phyloP scores from a whole-genome alignment of 2,797 vertebrate genomes.

The Thamnophis elegans region DNA sequence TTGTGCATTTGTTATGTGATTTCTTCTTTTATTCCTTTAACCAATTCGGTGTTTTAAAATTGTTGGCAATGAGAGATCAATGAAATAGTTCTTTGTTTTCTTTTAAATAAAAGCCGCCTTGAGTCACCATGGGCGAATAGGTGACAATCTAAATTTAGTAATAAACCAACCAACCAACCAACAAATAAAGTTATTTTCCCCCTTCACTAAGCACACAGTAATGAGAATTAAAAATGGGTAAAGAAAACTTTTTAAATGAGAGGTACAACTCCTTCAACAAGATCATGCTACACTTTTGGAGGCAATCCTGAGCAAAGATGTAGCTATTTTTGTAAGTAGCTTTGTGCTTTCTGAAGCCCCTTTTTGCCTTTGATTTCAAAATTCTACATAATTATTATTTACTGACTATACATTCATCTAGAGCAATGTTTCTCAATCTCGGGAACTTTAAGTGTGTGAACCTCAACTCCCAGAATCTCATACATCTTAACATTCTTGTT shows the following conservation, averaged over 20 bases:
- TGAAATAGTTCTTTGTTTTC: neutral
- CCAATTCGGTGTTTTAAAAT: neutral
- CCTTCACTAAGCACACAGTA: neutral
- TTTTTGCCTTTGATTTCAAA: neutral
- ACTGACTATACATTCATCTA: neutral
- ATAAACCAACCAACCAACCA: too few species aligned
- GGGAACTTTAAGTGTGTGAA: neutral
- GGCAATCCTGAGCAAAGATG: neutral
- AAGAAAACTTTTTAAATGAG: neutral
- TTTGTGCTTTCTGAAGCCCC: neutral
- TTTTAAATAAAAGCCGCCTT: neutral
- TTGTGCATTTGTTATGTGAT: neutral
- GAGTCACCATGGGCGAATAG: too few species aligned
- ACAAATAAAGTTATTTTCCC: neutral
- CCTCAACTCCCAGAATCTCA: neutral
- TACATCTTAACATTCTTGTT: neutral
- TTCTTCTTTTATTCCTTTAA: neutral
- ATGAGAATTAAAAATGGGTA: neutral
- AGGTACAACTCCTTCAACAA: neutral
- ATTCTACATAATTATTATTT: neutral
- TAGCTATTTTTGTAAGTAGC: neutral
- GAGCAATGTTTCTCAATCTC: neutral
- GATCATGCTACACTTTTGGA: neutral
- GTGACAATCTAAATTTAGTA: too few species aligned
- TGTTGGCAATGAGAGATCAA: neutral